phyloP scores from a whole-genome alignment of 2,888 invertebrate genomes.

The Drosophila buzzatii region DNA sequence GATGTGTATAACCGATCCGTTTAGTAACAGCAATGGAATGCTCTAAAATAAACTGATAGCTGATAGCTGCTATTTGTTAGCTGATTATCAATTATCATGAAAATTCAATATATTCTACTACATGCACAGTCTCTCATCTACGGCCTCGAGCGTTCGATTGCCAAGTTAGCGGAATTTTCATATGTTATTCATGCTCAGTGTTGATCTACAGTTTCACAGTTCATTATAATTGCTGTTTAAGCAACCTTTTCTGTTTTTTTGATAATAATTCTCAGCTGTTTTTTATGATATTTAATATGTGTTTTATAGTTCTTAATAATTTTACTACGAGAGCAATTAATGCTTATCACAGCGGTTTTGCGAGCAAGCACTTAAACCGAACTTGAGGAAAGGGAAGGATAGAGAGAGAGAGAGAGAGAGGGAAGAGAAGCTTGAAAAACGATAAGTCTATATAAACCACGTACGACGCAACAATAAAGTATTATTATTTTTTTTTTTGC shows the following conservation, averaged over 20 bases:
- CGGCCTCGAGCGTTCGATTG: slow-evolving; percentile 38
- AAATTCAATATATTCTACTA: not conserved
- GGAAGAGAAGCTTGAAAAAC: slow-evolving; percentile 5
- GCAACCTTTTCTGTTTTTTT: not conserved
- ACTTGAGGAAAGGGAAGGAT: not conserved
- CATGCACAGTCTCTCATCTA: slow-evolving; percentile 4
- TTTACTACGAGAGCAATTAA: slow-evolving; percentile 1
- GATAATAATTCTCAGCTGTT: not conserved
- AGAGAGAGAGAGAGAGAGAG: not conserved
- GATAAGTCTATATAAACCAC: slow-evolving; percentile 9
- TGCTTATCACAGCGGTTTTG: slow-evolving; percentile 8
- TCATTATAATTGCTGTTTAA: slow-evolving; percentile 8
- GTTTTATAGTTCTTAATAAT: slow-evolving; percentile 8
- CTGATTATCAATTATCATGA: slow-evolving; percentile 10
- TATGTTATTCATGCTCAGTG: slow-evolving; percentile 8
- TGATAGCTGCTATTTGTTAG: slow-evolving; percentile 6
- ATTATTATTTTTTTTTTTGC: not conserved
- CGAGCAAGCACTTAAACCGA: not conserved
- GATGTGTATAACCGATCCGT: slow-evolving; percentile 32
- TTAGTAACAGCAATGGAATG: slow-evolving; percentile 42
- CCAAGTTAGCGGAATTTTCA: slow-evolving; percentile 39
- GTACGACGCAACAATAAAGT: slow-evolving; percentile 1
- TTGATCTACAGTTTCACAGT: slow-evolving; percentile 5
- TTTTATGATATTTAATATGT: slow-evolving; percentile 15
- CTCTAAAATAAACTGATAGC: slow-evolving; percentile 36